phyloP scores from a whole-genome alignment of 2,797 vertebrate genomes.

The Oryzias dopingdopingensis region DNA sequence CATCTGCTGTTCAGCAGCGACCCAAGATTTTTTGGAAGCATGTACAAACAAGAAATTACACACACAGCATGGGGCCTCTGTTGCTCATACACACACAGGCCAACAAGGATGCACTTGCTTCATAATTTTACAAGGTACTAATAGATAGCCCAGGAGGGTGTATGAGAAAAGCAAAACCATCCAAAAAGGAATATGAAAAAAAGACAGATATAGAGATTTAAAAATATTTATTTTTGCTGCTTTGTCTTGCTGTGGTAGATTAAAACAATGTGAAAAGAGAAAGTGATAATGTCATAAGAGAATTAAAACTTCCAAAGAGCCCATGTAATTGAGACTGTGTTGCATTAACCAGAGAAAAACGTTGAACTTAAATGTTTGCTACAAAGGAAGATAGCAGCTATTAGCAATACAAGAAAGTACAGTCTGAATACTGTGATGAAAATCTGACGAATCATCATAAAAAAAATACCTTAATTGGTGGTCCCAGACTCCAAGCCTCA shows the following conservation, averaged over 20 bases:
- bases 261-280: slow-evolving; percentile 37
- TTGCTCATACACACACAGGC: slow-evolving; percentile 10
- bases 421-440: background rate
- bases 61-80: slow-evolving; percentile 76
- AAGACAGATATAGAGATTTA: slow-evolving; percentile 23
- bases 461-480: too few species aligned
- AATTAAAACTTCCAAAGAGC: slow-evolving; percentile 53
- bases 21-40: slow-evolving; percentile 59
- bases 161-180: slow-evolving; percentile 69
- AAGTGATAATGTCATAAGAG: slow-evolving; percentile 41
- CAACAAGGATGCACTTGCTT: background rate
- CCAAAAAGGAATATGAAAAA: slow-evolving; percentile 69
- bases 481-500: too few species aligned
- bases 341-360: slow-evolving; percentile 46
- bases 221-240: slow-evolving; percentile 72
- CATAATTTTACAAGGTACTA: slow-evolving; percentile 37
- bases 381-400: slow-evolving; percentile 22
- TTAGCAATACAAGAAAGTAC: slow-evolving; percentile 7
- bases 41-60: slow-evolving; percentile 86
- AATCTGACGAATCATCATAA: background rate
- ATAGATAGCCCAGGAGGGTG: slow-evolving; percentile 61
- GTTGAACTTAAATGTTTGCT: slow-evolving; percentile 39
- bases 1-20: slow-evolving; percentile 47
- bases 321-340: slow-evolving; percentile 48
- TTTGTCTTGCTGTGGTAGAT: slow-evolving; percentile 69